Conservation (phyloP, 2,888 invertebrate species). For the Laspeyria flexula region DNA sequence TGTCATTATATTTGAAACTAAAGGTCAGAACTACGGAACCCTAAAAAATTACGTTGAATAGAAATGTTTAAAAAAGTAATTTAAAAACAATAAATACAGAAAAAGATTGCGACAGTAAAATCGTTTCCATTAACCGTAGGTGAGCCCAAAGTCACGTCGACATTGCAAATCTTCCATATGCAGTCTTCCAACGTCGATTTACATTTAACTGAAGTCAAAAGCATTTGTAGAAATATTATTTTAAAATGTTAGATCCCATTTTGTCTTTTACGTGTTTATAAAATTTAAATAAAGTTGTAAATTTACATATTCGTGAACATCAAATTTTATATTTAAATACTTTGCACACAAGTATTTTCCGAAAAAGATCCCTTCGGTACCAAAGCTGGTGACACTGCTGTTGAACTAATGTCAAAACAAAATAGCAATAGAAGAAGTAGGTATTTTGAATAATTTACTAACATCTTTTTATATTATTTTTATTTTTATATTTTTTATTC, state of each 20-base stretch:
- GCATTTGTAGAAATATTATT: constrained; percentile 41
- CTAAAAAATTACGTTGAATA: neutral
- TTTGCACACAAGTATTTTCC: too few relatives aligned
- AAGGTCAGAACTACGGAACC: too few relatives aligned
- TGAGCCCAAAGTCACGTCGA: constrained; percentile 39
- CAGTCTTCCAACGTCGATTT: constrained; percentile 39
- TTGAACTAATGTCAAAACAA: too few relatives aligned
- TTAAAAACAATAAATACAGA: constrained; percentile 33
- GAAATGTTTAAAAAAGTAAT: neutral
- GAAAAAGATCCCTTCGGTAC: too few relatives aligned
- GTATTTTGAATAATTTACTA: too few relatives aligned
- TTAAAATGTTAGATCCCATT: constrained; percentile 35
- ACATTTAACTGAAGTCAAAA: constrained; percentile 42
- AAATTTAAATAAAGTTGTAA: neutral
- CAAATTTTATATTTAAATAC: too few relatives aligned
- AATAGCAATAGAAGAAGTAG: too few relatives aligned
- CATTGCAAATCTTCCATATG: constrained; percentile 42
- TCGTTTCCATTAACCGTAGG: constrained; percentile 27
- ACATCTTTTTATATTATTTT: too few relatives aligned
- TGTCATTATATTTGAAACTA: too few relatives aligned
- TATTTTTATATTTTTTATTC: too few relatives aligned
- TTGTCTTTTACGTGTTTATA: constrained; percentile 12
- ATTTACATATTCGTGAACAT: neutral
- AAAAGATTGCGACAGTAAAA: constrained; percentile 21
- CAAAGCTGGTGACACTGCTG: too few relatives aligned